A percentile compares a stretch with the other conserved stretches of the same genome.
These are phyloP conservation scores for Cerastis leucographa DNA, from an alignment of 2,888 invertebrate genomes.

Conservation along the genomic window DNA sequence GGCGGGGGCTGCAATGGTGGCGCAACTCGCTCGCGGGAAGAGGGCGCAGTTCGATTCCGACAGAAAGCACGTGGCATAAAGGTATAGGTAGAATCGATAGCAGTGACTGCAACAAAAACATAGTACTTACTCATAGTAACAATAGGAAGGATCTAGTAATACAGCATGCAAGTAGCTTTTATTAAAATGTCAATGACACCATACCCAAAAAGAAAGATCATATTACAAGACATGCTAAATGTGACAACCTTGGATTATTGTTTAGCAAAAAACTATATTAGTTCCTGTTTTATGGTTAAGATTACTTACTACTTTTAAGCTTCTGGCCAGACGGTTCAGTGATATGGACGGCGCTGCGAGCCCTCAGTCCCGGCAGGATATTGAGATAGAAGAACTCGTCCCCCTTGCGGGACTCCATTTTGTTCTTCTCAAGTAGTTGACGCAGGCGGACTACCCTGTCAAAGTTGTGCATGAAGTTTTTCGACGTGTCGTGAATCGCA, in stretches of 20 bases:
- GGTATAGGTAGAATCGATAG: slow-evolving; percentile 81
- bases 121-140: not conserved
- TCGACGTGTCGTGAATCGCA: slow-evolving; percentile 90
- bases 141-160: not conserved
- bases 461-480: slow-evolving; percentile 92
- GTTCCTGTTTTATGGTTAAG: not conserved
- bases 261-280: not conserved
- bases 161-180: not conserved
- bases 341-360: slow-evolving; percentile 79
- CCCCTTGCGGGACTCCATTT: slow-evolving; percentile 75
- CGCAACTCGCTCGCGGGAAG: slow-evolving; percentile 67
- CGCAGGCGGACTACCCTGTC: slow-evolving; percentile 89
- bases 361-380: slow-evolving; percentile 81
- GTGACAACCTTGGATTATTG: not conserved
- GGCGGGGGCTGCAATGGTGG: slow-evolving; percentile 80
- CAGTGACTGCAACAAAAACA: slow-evolving; percentile 75
- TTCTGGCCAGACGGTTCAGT: slow-evolving; percentile 77
- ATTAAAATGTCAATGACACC: not conserved
- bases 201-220: not conserved
- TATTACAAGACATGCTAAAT: not conserved
- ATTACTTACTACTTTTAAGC: slow-evolving; percentile 73
- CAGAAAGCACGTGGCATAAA: slow-evolving; percentile 82
- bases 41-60: slow-evolving; percentile 68
- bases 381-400: slow-evolving; percentile 86
- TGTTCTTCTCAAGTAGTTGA: slow-evolving; percentile 83